A percentile compares a stretch with the other conserved stretches of the same genome.
Conservation (phyloP, 92 coral and sea anemone genomes). For the Bergia sp. region DNA sequence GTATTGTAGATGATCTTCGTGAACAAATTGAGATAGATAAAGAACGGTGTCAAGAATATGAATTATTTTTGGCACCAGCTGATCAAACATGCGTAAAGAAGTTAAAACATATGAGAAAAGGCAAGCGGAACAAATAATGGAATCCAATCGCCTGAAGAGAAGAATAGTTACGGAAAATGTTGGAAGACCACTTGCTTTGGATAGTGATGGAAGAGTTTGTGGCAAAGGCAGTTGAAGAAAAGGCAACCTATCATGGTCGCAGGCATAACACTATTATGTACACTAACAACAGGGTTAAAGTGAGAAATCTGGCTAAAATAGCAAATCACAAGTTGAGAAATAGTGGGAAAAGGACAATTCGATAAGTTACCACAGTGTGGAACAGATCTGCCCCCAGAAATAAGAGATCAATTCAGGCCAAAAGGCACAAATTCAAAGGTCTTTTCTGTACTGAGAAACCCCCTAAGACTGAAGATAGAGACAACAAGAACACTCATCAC, state of each 20-base stretch:
- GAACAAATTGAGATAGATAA: conserved; percentile 44
- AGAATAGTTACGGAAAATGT: conserved; percentile 48
- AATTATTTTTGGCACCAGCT: conserved; percentile 34
- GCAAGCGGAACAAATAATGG: conserved; percentile 44
- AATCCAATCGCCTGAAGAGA: conserved; percentile 44
- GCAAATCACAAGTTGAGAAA: conserved; percentile 26
- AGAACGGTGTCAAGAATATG: conserved; percentile 46
- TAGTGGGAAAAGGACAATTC: conserved; percentile 10
- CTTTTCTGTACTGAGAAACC: conserved; percentile 37
- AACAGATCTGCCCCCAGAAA: conserved; percentile 31
- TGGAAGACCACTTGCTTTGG: conserved; percentile 47
- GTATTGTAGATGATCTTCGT: conserved; percentile 38
- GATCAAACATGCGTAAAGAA: conserved; percentile 34
- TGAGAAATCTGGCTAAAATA: conserved; percentile 37
- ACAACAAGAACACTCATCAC: conserved; percentile 31
- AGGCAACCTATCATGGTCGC: conserved; percentile 55
- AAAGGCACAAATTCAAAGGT: conserved; percentile 27
- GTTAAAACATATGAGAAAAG: conserved; percentile 49
- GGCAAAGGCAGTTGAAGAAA: conserved; percentile 49
- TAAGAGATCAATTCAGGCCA: conserved; percentile 33
- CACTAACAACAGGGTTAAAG: conserved; percentile 40
- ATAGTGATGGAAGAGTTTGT: conserved; percentile 59
- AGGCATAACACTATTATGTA: conserved; percentile 48
- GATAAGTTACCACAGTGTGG: conserved; percentile 22
- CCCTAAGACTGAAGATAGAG: conserved; percentile 37